phyloP scores from a whole-genome alignment of 2,888 invertebrate species.

The Tridacna crocea region DNA sequence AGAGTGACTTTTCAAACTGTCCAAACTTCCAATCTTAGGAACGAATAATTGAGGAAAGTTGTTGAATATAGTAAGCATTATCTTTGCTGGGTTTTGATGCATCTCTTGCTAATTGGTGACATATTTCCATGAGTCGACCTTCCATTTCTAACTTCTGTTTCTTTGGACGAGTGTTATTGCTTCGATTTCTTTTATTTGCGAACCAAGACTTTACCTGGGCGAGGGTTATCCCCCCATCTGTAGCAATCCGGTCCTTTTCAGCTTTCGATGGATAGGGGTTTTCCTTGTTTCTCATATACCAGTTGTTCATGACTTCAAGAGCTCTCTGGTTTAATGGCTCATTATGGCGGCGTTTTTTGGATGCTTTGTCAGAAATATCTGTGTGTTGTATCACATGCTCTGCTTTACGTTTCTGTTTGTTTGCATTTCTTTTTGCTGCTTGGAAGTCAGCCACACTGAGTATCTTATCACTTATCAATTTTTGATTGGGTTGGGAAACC shows the following conservation, averaged over 20 bases:
- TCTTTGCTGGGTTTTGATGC: constrained; percentile 66
- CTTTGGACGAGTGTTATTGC: constrained; percentile 80
- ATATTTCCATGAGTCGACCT: constrained; percentile 73
- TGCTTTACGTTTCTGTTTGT: constrained; percentile 30
- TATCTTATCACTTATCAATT: neutral
- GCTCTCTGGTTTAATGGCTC: constrained; percentile 77
- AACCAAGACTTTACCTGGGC: constrained; percentile 82
- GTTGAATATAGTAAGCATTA: constrained; percentile 77
- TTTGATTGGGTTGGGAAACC: neutral
- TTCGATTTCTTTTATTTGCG: constrained; percentile 81
- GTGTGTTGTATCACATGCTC: neutral
- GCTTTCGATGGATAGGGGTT: constrained; percentile 79
- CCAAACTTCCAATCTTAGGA: neutral
- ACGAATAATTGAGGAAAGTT: constrained; percentile 71
- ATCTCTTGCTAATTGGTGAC: constrained; percentile 73
- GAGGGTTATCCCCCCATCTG: constrained; percentile 73
- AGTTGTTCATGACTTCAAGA: constrained; percentile 74
- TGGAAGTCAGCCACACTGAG: constrained; percentile 20
- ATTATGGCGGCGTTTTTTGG: constrained; percentile 70
- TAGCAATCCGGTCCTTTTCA: constrained; percentile 75
- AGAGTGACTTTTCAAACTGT: no score
- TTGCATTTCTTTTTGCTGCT: constrained; percentile 1
- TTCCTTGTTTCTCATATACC: constrained; percentile 74
- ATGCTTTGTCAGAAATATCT: neutral
- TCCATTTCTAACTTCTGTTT: constrained; percentile 78